Percentiles rank a stretch among this genome's conserved stretches.
phyloP scores from a whole-genome alignment of 2,888 invertebrate species.

The Blera fallax region DNA sequence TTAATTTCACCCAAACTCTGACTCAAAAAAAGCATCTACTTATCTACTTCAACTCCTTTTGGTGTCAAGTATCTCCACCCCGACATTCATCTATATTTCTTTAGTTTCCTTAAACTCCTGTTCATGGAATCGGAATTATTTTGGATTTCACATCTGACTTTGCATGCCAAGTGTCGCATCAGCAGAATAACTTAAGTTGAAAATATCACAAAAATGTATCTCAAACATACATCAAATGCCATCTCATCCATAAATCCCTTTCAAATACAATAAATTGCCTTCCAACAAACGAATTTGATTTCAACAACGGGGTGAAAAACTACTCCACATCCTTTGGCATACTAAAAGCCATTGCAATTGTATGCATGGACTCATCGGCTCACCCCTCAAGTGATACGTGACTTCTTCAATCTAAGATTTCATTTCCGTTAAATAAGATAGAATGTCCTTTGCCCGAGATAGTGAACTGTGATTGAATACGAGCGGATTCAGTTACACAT shows the following conservation, averaged over 20 bases:
- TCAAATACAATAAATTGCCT: slow-evolving; percentile 11
- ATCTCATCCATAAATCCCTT: slow-evolving; percentile 3
- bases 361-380: slow-evolving; percentile 19
- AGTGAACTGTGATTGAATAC: slow-evolving; percentile 12
- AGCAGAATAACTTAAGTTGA: no score
- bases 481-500: neutral
- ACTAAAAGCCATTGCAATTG: slow-evolving; percentile 21
- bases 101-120: no score
- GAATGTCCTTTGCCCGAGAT: slow-evolving; percentile 12
- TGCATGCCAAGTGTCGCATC: no score
- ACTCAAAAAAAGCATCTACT: no score
- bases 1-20: no score
- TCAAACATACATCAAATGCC: neutral
- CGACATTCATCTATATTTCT: no score
- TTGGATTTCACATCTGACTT: no score
- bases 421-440: slow-evolving; percentile 30
- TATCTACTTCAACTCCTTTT: no score
- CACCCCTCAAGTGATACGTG: slow-evolving; percentile 35
- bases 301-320: slow-evolving; percentile 1
- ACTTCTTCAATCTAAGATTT: slow-evolving; percentile 31
- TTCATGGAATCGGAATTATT: no score
- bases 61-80: no score
- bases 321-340: slow-evolving; percentile 7
- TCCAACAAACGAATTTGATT: slow-evolving; percentile 30
- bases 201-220: no score